A percentile compares a stretch with the other conserved stretches of the same genome.
Evolutionary conservation across 2,888 invertebrate species (phyloP).

Genomic region (Mystacides longicornis): DNA sequence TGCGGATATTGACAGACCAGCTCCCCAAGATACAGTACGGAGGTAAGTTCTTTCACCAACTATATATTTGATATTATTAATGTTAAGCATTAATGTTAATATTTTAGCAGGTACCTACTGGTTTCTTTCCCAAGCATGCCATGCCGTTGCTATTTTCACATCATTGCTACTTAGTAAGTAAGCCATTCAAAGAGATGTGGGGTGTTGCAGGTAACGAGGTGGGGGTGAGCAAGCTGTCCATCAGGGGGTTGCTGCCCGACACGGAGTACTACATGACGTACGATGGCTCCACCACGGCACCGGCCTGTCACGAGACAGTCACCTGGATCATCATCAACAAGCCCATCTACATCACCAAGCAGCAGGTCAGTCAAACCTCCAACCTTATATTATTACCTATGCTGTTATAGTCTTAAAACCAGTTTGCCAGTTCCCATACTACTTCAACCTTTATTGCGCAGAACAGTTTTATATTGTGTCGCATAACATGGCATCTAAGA

Average conservation of each 20-base stretch:
- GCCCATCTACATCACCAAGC: constrained; percentile 95
- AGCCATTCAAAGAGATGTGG: too few relatives aligned
- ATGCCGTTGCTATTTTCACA: too few relatives aligned
- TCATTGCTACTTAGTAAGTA: too few relatives aligned
- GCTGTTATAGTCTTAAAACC: too few relatives aligned
- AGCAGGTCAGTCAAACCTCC: constrained; percentile 62
- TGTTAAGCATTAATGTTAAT: not conserved
- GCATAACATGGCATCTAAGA: too few relatives aligned
- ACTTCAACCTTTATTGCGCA: not conserved
- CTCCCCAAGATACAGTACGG: constrained; percentile 87
- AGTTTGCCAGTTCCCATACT: constrained; percentile 15
- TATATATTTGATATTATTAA: not conserved
- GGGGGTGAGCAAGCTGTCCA: constrained; percentile 76
- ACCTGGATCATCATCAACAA: constrained; percentile 98
- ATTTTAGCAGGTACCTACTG: not conserved
- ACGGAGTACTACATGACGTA: constrained; percentile 98
- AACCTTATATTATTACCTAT: not conserved
- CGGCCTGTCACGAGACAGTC: constrained; percentile 96
- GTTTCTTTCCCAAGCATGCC: too few relatives aligned
- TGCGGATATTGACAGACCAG: constrained; percentile 86
- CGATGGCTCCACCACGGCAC: constrained; percentile 94
- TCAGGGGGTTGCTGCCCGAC: constrained; percentile 82
- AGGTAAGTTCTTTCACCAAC: constrained; percentile 50
- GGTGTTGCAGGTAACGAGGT: constrained; percentile 76
- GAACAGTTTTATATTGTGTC: too few relatives aligned